Percentiles rank a stretch among this genome's conserved stretches.
These are phyloP conservation scores for Epinotia nisella DNA, from an alignment of 2,888 invertebrate genomes.

Conservation along the genomic window DNA sequence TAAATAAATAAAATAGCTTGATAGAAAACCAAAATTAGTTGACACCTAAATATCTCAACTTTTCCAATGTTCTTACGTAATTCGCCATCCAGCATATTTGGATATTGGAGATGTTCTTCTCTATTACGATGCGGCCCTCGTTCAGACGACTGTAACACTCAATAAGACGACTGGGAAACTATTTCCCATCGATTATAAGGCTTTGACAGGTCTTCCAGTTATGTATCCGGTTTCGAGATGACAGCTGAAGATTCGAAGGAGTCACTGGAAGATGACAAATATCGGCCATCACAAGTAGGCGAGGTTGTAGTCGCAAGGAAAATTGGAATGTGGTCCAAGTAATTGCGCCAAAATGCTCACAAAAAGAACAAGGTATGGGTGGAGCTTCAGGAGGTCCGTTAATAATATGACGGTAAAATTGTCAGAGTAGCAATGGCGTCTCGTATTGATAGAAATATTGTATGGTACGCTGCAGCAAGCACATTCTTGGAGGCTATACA, in stretches of 20 bases:
- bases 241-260: neutral
- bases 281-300: neutral
- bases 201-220: too few relatives aligned
- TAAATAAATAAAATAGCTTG: too few relatives aligned
- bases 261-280: neutral
- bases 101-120: too few relatives aligned
- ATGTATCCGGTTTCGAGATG: neutral
- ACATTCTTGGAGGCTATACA: neutral
- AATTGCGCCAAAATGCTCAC: constrained; percentile 13
- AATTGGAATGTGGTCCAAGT: neutral
- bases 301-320: neutral
- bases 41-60: too few relatives aligned
- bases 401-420: too few relatives aligned
- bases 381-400: constrained; percentile 15
- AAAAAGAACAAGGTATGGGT: neutral
- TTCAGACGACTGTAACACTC: too few relatives aligned
- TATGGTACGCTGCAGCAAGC: neutral
- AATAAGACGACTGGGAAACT: too few relatives aligned
- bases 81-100: too few relatives aligned
- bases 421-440: neutral
- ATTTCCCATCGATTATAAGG: too few relatives aligned
- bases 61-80: neutral
- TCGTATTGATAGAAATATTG: neutral
- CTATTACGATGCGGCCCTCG: too few relatives aligned
- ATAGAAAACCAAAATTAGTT: too few relatives aligned